A percentile compares a stretch with the other conserved stretches of the same genome.
These are phyloP conservation scores for Dicrostonyx torquatus DNA, from an alignment of 2,797 vertebrate species.

Conservation along the genomic window DNA sequence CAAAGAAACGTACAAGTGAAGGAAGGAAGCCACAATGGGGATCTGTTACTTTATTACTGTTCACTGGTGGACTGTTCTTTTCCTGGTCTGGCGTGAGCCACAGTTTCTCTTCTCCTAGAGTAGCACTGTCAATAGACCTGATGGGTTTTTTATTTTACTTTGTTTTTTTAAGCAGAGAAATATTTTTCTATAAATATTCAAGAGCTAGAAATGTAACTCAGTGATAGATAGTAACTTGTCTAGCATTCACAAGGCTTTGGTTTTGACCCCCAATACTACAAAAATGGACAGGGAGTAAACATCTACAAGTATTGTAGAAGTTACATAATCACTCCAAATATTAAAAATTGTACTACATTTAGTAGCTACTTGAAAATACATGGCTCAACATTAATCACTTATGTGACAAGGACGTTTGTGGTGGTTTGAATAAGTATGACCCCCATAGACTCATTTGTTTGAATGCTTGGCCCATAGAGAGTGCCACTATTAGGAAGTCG, in stretches of 20 bases:
- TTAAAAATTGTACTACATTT: constrained; percentile 17
- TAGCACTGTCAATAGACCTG: constrained; percentile 1
- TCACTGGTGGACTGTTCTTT: constrained; percentile 46
- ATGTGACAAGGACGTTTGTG: neutral
- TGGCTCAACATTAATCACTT: constrained; percentile 3
- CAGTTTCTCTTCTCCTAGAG: constrained; percentile 46
- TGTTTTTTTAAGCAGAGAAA: constrained; percentile 56
- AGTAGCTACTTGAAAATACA: constrained; percentile 21
- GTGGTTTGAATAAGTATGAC: neutral
- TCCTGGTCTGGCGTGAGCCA: neutral
- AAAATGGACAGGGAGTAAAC: neutral
- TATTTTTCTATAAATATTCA: constrained; percentile 10
- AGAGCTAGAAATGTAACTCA: neutral
- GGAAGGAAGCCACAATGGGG: constrained; percentile 52
- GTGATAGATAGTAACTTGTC: neutral
- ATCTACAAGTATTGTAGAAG: constrained; percentile 31
- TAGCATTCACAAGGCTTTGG: neutral
- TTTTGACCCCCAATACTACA: neutral
- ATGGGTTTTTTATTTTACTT: constrained; percentile 50
- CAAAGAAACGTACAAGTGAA: constrained; percentile 50
- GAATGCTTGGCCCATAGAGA: neutral
- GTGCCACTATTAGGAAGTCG: neutral
- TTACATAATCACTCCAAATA: constrained; percentile 40
- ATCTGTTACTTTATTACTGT: constrained; percentile 52
- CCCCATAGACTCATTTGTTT: neutral